These are phyloP conservation scores for Synanthedon myopaeformis DNA, from an alignment of 2,888 invertebrate species.

Conservation along the genomic window DNA sequence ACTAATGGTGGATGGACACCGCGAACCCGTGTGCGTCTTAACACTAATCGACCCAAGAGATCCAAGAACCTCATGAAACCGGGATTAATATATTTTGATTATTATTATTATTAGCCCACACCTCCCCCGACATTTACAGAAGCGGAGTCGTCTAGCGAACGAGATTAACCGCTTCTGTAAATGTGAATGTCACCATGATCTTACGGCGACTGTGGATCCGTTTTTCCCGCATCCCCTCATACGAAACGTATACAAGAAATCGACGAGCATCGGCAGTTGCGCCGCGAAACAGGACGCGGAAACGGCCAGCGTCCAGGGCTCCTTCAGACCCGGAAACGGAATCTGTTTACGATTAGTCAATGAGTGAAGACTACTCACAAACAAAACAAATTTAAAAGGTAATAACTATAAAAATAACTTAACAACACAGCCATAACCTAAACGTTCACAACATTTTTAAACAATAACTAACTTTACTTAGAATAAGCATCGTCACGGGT, in stretches of 20 bases:
- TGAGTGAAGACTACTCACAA: constrained; percentile 65
- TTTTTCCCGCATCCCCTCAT: constrained; percentile 95
- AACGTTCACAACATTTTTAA: neutral
- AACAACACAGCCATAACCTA: too few relatives aligned
- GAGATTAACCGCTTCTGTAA: neutral
- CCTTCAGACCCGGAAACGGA: neutral
- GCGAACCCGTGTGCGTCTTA: too few relatives aligned
- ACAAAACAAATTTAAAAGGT: neutral
- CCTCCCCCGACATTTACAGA: too few relatives aligned
- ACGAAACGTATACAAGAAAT: constrained; percentile 79
- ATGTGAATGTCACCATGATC: constrained; percentile 24
- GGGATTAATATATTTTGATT: too few relatives aligned
- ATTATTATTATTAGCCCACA: too few relatives aligned
- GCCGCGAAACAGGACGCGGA: neutral
- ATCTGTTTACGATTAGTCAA: constrained; percentile 13
- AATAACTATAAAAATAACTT: too few relatives aligned
- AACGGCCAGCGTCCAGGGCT: neutral
- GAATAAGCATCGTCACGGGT: neutral
- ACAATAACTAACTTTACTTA: neutral
- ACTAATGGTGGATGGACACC: too few relatives aligned
- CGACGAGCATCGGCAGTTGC: constrained; percentile 43
- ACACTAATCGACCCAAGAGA: too few relatives aligned
- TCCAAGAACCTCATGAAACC: too few relatives aligned
- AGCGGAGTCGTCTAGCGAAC: too few relatives aligned
- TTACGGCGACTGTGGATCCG: constrained; percentile 96